Conservation (phyloP, 2,888 invertebrate species). For the Aplocera efformata region DNA sequence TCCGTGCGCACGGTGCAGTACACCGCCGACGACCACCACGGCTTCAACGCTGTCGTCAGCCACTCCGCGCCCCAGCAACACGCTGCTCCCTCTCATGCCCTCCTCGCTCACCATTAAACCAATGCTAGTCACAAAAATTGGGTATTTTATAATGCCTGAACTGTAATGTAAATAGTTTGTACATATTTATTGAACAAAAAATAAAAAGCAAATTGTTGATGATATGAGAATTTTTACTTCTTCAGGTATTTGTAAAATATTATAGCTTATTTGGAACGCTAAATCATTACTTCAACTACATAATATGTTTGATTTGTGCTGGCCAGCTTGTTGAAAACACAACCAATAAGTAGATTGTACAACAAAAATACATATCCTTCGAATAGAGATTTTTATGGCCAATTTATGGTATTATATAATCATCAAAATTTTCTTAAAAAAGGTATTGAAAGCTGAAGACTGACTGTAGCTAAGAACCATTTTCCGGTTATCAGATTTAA, state of each 20-base stretch:
- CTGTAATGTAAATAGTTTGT: conserved; percentile 33
- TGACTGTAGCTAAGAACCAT: too few relatives aligned
- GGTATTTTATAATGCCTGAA: conserved; percentile 18
- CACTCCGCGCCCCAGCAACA: conserved; percentile 56
- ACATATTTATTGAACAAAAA: conserved; percentile 31
- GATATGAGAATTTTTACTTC: conserved; percentile 1
- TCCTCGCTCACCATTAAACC: conserved; percentile 45
- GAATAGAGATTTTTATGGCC: too few relatives aligned
- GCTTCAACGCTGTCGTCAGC: conserved; percentile 65
- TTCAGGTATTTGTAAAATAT: not conserved
- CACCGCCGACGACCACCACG: conserved; percentile 72
- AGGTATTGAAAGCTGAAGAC: too few relatives aligned
- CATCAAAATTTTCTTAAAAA: too few relatives aligned
- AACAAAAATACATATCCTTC: too few relatives aligned
- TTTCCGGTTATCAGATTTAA: too few relatives aligned
- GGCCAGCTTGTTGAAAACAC: too few relatives aligned
- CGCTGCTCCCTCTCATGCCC: conserved; percentile 32
- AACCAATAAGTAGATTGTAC: too few relatives aligned
- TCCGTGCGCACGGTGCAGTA: conserved; percentile 78
- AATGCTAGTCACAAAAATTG: conserved; percentile 20
- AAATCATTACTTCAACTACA: too few relatives aligned
- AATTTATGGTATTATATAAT: too few relatives aligned
- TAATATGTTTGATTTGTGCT: too few relatives aligned
- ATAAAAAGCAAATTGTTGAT: conserved; percentile 28
- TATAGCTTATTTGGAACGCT: too few relatives aligned